Base-by-base conservation (phyloP, 2,797 vertebrate species). In the Chaunax sp. region DNA sequence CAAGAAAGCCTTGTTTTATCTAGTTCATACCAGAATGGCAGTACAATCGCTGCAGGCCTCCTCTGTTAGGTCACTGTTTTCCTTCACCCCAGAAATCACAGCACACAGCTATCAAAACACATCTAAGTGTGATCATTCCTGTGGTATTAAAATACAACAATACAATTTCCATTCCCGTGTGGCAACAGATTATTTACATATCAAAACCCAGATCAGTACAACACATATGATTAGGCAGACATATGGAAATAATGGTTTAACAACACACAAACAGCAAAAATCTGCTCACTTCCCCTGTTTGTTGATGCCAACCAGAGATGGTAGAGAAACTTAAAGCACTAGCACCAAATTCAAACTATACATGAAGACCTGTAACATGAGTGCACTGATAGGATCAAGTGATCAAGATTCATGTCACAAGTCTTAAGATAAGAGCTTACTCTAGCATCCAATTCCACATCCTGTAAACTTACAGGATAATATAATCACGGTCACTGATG, bases 11-110 rank as follows among this genome's bases (percentile, higher is more conserved):
- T 78, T 77, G 82, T 89, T 82, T 80, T 30, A 84, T 89, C 85
- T 78, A 74, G 82, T 82, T 85, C 54, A 81, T 87, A 86, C 84
- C 81, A 82, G 87, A 84, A 69, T 15, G 66, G 66, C 70, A 72
- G 79, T 20, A 18, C 55, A 71, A 66, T 69, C 47, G 0, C 69
- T 46, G 67, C 40, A 65, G 64, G 68, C 61, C 57, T 73, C 46
- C 67, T 71, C 54, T 47, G 38, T 68, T 35, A 64, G 62, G 53
- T 37, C 41, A 47, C 53, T 63, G 71, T 57, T 62, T 71, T 41
- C 43, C 41, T 67, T 64, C 19, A 55, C 28, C 52, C 54, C 44
- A 64, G 43, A 71, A 28, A 64, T 23, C 13, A 59, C 64, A 52
- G 49, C 49, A 65, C 44, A 63, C 45, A 37, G 49, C 58, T 57